Conservation (phyloP, 1,140 invertebrate species). For the Papilio polyxenes region DNA sequence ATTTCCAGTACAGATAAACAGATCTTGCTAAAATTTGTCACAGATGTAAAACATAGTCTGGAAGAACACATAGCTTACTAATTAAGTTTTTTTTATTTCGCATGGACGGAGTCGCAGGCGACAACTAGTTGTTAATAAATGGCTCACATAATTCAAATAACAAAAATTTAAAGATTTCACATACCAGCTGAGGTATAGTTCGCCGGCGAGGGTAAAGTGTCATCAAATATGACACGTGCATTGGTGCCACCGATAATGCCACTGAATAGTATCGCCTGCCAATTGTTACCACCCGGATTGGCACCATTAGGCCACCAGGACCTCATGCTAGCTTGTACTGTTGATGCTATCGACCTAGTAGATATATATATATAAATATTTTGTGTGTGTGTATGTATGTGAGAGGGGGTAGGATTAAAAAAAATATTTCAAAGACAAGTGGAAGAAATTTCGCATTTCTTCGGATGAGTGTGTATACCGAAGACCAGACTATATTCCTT, state of each 20-base stretch:
- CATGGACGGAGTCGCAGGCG: no score
- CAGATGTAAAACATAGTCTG: no score
- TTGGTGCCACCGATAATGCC: constrained; percentile 51
- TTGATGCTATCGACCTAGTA: constrained; percentile 45
- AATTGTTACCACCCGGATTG: constrained; percentile 49
- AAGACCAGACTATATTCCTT: no score
- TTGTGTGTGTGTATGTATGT: no score
- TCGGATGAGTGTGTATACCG: no score
- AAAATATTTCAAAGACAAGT: no score
- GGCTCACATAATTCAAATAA: background rate
- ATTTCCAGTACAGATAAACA: no score
- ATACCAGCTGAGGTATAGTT: constrained; percentile 58
- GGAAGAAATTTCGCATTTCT: no score
- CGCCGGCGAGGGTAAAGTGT: constrained; percentile 40
- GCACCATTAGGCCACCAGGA: constrained; percentile 60
- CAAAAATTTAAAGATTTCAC: background rate
- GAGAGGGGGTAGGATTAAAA: no score
- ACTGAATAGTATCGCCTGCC: constrained; percentile 57
- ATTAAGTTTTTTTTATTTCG: no score
- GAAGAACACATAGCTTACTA: no score
- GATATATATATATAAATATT: background rate
- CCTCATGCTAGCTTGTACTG: constrained; percentile 43
- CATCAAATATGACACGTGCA: constrained; percentile 50
- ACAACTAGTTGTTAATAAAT: background rate
- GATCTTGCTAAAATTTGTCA: no score